Percentiles rank a stretch among this genome's conserved stretches.
Conservation (phyloP, 2,797 vertebrate species). For the Halcyon leucocephala region DNA sequence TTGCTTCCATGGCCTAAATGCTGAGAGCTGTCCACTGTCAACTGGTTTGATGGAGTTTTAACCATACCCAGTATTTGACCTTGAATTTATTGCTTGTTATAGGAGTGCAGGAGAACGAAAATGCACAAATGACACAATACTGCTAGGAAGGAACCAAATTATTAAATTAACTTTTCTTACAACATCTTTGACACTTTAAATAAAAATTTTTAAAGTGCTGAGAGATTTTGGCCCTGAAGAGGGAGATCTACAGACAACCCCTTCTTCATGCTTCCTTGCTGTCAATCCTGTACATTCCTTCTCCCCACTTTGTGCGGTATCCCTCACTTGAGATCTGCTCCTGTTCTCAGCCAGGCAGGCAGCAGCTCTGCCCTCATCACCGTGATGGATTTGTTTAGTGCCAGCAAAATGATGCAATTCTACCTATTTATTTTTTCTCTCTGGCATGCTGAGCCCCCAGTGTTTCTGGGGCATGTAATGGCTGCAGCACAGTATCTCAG, state of each 20-base stretch:
- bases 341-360: background rate
- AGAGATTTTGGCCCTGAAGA: background rate
- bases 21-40: background rate
- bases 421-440: conserved; percentile 28
- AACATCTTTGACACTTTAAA: background rate
- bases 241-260: background rate
- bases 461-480: conserved; percentile 17
- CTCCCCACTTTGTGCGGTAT: background rate
- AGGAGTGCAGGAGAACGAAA: background rate
- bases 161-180: background rate
- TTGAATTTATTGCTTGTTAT: background rate
- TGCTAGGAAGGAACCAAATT: conserved; percentile 1
- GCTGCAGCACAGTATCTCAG: conserved; percentile 13
- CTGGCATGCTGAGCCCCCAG: background rate
- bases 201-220: background rate
- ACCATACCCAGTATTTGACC: background rate
- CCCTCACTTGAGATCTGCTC: background rate
- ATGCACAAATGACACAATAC: background rate
- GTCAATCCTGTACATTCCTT: background rate
- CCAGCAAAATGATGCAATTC: conserved; percentile 39
- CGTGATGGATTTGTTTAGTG: background rate
- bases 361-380: conserved; percentile 2
- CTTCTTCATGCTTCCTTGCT: background rate
- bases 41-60: background rate
- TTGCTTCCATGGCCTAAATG: background rate